phyloP scores from a whole-genome alignment of 2,888 invertebrate genomes.

The Tromatobia lineatoria region DNA sequence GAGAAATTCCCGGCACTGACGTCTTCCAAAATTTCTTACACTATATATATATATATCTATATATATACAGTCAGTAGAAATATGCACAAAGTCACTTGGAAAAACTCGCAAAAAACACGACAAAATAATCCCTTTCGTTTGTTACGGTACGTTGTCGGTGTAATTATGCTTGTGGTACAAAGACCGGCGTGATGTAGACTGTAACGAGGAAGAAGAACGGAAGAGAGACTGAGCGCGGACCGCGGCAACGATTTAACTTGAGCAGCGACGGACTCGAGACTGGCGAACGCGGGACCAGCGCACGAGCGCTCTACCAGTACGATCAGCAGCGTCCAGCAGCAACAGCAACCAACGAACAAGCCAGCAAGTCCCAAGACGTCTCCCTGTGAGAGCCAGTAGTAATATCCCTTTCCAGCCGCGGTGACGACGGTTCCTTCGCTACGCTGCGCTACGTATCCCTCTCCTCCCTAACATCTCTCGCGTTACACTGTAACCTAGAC shows the following conservation, averaged over 20 bases:
- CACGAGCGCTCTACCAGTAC: conserved; percentile 29
- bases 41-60: background rate
- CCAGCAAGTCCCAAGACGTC: conserved; percentile 38
- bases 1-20: conserved; percentile 43
- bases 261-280: conserved; percentile 81
- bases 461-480: conserved; percentile 16
- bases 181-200: background rate
- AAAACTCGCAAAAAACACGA: background rate
- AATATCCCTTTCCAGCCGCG: conserved; percentile 56
- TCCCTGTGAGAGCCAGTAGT: conserved; percentile 39
- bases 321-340: conserved; percentile 52
- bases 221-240: conserved; percentile 9
- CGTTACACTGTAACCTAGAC: conserved; percentile 44
- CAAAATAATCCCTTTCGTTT: background rate
- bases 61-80: background rate
- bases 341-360: conserved; percentile 31
- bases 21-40: conserved; percentile 33
- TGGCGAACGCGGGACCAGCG: conserved; percentile 74
- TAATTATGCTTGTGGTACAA: background rate
- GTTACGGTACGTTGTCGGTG: background rate
- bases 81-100: background rate
- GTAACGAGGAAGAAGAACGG: conserved; percentile 10
- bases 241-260: conserved; percentile 76
- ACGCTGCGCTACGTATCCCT: conserved; percentile 22
- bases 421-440: conserved; percentile 47